A percentile compares a stretch with the other conserved stretches of the same genome.
Evolutionary conservation across 2,888 invertebrate genomes (phyloP).

Genomic region (Chloromyia formosa): DNA sequence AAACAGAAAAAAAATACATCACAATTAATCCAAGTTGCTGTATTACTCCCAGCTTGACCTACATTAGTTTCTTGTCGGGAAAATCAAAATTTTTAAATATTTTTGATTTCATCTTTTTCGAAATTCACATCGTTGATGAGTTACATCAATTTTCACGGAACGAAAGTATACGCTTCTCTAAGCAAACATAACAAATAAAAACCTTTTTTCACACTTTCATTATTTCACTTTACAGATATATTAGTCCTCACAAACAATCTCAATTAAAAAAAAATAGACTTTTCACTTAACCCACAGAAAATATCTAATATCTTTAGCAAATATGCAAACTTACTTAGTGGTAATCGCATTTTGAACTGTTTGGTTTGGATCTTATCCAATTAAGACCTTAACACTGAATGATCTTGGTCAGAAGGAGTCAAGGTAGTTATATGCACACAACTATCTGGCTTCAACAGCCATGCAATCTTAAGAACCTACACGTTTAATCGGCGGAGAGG

Average conservation of each 20-base stretch:
- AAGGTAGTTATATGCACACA: conserved; percentile 61
- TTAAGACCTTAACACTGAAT: conserved; percentile 58
- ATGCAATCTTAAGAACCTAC: conserved; percentile 2
- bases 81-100: too few relatives aligned
- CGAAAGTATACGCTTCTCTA: too few relatives aligned
- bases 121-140: too few relatives aligned
- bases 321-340: conserved; percentile 40
- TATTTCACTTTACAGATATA: background rate
- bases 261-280: background rate
- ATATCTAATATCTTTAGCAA: background rate
- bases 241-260: background rate
- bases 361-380: conserved; percentile 51
- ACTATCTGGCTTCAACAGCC: background rate
- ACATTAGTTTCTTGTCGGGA: too few relatives aligned
- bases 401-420: conserved; percentile 57
- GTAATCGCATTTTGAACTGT: conserved; percentile 29
- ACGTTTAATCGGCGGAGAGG: background rate
- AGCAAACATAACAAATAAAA: too few relatives aligned
- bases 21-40: too few relatives aligned
- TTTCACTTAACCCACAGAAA: background rate
- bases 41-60: too few relatives aligned
- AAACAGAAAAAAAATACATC: too few relatives aligned
- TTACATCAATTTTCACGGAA: too few relatives aligned
- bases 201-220: conserved; percentile 8
- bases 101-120: too few relatives aligned